These are phyloP conservation scores for Danaus plexippus DNA, from an alignment of 1,140 invertebrate genomes.

Conservation along the genomic window DNA sequence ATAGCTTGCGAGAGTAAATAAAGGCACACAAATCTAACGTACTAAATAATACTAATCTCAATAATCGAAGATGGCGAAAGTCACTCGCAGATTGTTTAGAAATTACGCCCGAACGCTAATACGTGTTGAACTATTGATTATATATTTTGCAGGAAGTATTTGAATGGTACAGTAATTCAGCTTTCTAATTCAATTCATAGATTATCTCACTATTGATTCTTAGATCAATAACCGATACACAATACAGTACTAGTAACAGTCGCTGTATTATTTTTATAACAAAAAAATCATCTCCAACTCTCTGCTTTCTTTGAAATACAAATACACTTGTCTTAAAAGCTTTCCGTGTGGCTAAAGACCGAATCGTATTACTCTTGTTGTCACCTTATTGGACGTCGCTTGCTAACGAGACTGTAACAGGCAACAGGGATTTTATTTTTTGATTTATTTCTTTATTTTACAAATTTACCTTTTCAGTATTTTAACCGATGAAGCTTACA, in stretches of 20 bases:
- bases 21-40: slow-evolving; percentile 44
- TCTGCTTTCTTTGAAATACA: slow-evolving; percentile 25
- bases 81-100: slow-evolving; percentile 10
- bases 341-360: slow-evolving; percentile 13
- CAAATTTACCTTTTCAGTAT: no score
- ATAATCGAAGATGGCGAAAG: no score
- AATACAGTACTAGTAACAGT: no score
- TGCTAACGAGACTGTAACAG: slow-evolving; percentile 20
- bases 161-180: slow-evolving; percentile 42
- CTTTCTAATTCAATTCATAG: slow-evolving; percentile 53
- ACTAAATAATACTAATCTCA: slow-evolving; percentile 54
- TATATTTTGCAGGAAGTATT: slow-evolving; percentile 33
- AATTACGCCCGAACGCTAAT: slow-evolving; percentile 54
- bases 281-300: slow-evolving; percentile 31
- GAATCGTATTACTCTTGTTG: slow-evolving; percentile 19
- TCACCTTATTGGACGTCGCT: slow-evolving; percentile 14
- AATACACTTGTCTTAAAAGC: slow-evolving; percentile 26
- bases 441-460: no score
- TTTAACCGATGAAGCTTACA: no score
- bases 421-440: slow-evolving; percentile 6
- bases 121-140: slow-evolving; percentile 34
- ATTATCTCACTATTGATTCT: no score
- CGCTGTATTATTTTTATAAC: slow-evolving; percentile 14
- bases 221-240: no score
- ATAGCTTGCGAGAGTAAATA: slow-evolving; percentile 35